Conservation (phyloP, 2,113 vertebrate genomes). For the Microcebus griseorufus region DNA sequence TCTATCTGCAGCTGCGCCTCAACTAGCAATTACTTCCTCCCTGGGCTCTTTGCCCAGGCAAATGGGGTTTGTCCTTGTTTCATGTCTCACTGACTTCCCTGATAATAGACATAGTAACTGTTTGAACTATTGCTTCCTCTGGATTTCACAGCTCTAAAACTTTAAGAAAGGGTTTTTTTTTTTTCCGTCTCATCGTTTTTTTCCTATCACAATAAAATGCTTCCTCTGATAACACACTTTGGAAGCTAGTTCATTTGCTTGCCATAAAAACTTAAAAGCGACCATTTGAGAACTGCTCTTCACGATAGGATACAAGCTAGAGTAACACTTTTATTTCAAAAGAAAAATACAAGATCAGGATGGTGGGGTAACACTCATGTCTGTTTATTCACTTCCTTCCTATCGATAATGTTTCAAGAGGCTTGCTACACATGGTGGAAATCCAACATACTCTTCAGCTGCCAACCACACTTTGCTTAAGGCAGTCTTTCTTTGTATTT, state of each 20-base stretch:
- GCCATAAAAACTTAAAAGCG: background rate
- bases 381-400: background rate
- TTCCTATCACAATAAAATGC: background rate
- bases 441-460: background rate
- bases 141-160: constrained; percentile 73
- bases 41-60: constrained; percentile 83
- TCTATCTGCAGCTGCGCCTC: constrained; percentile 82
- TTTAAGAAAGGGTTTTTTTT: constrained; percentile 14
- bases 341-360: background rate
- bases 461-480: background rate
- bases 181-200: background rate
- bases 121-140: constrained; percentile 64
- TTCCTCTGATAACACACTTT: background rate
- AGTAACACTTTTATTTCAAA: background rate
- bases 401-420: background rate
- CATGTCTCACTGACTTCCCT: constrained; percentile 78
- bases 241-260: background rate
- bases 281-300: background rate
- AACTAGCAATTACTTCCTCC: constrained; percentile 80
- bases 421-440: background rate
- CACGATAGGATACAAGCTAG: background rate
- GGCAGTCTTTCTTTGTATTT: background rate
- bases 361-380: background rate
- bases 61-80: constrained; percentile 83
- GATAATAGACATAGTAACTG: constrained; percentile 64